Evolutionary conservation across 2,888 invertebrate genomes (phyloP).

Genomic region (Cerceris rybyensis): DNA sequence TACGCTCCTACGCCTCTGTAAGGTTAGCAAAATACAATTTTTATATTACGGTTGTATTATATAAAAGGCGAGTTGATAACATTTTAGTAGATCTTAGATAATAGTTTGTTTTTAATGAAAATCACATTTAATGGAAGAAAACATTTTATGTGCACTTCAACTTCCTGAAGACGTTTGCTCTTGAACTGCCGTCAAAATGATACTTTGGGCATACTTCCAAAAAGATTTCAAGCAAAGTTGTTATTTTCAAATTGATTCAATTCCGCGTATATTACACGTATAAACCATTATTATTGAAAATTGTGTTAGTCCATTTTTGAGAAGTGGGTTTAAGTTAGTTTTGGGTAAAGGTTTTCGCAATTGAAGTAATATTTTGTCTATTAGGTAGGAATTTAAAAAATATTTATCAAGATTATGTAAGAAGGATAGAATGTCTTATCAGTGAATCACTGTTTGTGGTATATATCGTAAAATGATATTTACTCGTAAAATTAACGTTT

Average conservation of each 20-base stretch:
- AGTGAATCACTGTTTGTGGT: too few relatives aligned
- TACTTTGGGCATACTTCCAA: slow-evolving; percentile 44
- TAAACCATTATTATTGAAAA: too few relatives aligned
- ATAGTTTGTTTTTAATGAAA: background rate
- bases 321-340: too few relatives aligned
- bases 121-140: background rate
- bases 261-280: background rate
- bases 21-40: background rate
- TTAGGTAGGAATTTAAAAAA: too few relatives aligned
- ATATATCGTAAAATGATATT: too few relatives aligned
- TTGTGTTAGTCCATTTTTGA: too few relatives aligned
- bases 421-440: too few relatives aligned
- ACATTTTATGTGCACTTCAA: slow-evolving; percentile 9
- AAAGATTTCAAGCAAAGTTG: slow-evolving; percentile 11
- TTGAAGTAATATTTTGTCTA: too few relatives aligned
- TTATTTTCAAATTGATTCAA: background rate
- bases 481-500: too few relatives aligned
- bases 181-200: slow-evolving; percentile 31
- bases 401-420: too few relatives aligned
- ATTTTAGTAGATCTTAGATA: too few relatives aligned
- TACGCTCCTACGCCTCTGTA: background rate
- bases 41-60: background rate
- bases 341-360: too few relatives aligned
- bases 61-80: background rate
- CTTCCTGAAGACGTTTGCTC: slow-evolving; percentile 14